phyloP scores from a whole-genome alignment of 2,888 invertebrate species.

The Sesia bembeciformis region DNA sequence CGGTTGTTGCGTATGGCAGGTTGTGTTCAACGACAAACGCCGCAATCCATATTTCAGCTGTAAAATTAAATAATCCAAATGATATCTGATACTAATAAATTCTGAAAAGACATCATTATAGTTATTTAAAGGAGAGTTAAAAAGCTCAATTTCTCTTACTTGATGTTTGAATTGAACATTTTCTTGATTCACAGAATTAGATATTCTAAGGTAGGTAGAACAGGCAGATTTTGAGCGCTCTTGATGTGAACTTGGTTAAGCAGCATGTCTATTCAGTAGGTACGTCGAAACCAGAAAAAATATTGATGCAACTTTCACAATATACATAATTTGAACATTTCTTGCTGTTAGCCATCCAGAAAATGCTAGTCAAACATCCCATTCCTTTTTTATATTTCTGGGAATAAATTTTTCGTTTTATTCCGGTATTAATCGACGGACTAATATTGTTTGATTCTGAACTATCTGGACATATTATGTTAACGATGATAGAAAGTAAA shows the following conservation, averaged over 20 bases:
- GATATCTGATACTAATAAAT: neutral
- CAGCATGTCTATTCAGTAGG: neutral
- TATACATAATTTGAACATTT: neutral
- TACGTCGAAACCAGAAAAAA: neutral
- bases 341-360: neutral
- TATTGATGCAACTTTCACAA: neutral
- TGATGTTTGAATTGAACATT: slow-evolving; percentile 1
- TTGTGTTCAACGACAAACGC: neutral
- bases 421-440: neutral
- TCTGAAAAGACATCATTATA: neutral
- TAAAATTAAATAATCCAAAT: neutral
- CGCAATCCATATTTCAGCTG: neutral
- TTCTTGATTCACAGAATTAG: neutral
- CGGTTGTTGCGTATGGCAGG: neutral
- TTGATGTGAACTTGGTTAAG: neutral
- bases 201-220: neutral
- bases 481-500: no score
- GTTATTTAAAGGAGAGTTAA: neutral
- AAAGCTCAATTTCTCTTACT: neutral
- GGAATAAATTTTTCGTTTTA: neutral
- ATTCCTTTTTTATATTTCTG: neutral
- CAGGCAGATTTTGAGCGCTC: neutral
- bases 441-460: neutral
- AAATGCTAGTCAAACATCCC: neutral
- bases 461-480: no score